Evolutionary conservation across 2,888 invertebrate species (phyloP).

Genomic region (Hipparchia sbordonii): DNA sequence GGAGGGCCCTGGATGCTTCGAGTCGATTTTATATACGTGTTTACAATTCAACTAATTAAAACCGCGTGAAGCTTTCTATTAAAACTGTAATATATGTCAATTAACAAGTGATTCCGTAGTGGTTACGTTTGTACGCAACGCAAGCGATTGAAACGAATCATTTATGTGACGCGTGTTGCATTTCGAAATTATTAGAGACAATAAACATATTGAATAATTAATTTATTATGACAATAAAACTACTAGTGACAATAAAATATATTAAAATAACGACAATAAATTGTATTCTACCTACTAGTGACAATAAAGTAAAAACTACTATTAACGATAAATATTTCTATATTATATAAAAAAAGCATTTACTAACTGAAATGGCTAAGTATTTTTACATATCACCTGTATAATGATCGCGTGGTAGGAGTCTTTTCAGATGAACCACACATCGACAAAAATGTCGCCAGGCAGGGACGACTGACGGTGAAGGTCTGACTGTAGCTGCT

Average conservation of each 20-base stretch:
- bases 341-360: constrained; percentile 13
- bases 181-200: background rate
- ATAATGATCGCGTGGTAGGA: background rate
- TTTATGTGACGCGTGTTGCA: background rate
- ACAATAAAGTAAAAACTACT: constrained; percentile 45
- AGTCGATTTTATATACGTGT: background rate
- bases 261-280: constrained; percentile 28
- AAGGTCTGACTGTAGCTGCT: background rate
- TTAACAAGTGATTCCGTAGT: constrained; percentile 1
- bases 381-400: constrained; percentile 55
- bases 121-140: constrained; percentile 6
- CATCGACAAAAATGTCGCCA: background rate
- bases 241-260: constrained; percentile 21
- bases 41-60: background rate
- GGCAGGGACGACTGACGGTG: background rate
- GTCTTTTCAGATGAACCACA: background rate
- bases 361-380: constrained; percentile 52
- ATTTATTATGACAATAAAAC: constrained; percentile 1
- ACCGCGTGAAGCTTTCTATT: background rate
- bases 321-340: constrained; percentile 35
- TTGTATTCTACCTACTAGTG: constrained; percentile 37
- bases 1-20: background rate
- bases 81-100: background rate
- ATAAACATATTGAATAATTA: background rate
- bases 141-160: background rate